Conservation (phyloP, 2,113 vertebrate species). For the Regulus satrapa region DNA sequence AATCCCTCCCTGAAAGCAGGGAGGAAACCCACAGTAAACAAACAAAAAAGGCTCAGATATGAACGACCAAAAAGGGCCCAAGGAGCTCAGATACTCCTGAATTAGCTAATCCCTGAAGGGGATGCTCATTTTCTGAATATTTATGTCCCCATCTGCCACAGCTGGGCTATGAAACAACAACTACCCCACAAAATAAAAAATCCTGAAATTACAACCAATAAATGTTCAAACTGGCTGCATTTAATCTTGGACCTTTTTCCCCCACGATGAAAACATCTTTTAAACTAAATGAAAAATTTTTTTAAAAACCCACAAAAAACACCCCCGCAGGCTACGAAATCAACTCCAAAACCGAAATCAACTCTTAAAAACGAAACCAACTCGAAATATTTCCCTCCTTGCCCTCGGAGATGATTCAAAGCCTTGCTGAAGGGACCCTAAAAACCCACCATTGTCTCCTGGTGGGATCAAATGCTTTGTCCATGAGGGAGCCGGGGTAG, state of each 20-base stretch:
- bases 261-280: rapidly evolving
- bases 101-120: neutral
- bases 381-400: neutral
- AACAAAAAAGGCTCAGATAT: neutral
- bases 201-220: neutral
- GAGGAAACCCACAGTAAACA: neutral
- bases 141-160: conserved; percentile 3
- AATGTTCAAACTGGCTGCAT: neutral
- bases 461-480: conserved; percentile 99
- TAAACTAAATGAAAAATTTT: neutral
- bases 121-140: neutral
- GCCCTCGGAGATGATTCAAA: conserved; percentile 26
- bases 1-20: neutral
- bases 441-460: conserved; percentile 96
- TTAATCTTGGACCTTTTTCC: neutral
- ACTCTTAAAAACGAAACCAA: neutral
- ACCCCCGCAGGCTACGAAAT: neutral
- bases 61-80: neutral
- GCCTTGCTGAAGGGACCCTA: conserved; percentile 51
- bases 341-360: neutral
- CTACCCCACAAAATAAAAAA: neutral
- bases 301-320: neutral
- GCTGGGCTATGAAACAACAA: neutral
- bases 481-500: conserved; percentile 99
- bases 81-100: neutral